These are phyloP conservation scores for Acleris cristana DNA, from an alignment of 2,888 invertebrate genomes.

Conservation along the genomic window DNA sequence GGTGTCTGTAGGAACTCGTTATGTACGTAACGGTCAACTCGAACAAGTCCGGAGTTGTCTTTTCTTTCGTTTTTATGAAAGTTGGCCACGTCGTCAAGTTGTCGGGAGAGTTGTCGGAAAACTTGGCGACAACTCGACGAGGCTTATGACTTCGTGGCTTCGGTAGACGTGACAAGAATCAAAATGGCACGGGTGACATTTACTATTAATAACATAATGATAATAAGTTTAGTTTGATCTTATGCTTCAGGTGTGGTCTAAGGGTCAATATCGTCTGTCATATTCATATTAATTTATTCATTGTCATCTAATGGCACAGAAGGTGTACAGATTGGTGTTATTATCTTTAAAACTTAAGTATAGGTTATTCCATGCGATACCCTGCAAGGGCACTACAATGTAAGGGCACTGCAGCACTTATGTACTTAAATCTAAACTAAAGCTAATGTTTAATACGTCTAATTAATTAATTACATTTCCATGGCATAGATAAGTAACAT, in stretches of 20 bases:
- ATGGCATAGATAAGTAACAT: too few species aligned
- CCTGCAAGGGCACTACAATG: too few species aligned
- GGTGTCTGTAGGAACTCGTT: slow-evolving; percentile 15
- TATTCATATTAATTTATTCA: background rate
- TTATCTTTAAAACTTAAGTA: too few species aligned
- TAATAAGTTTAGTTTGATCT: slow-evolving; percentile 21
- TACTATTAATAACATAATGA: slow-evolving; percentile 20
- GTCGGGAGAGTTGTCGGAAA: slow-evolving; percentile 38
- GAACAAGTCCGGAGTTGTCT: slow-evolving; percentile 31
- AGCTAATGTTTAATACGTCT: too few species aligned
- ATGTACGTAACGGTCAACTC: slow-evolving; percentile 30
- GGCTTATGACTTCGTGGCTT: slow-evolving; percentile 53
- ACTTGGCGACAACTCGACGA: slow-evolving; percentile 42
- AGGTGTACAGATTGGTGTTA: too few species aligned
- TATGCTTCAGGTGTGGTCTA: background rate
- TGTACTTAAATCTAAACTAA: too few species aligned
- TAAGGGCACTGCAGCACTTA: too few species aligned
- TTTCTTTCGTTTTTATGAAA: slow-evolving; percentile 37
- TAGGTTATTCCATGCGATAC: too few species aligned
- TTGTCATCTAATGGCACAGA: too few species aligned
- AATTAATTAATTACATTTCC: too few species aligned
- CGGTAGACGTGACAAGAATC: slow-evolving; percentile 44
- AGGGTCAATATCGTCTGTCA: background rate
- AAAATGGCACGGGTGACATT: slow-evolving; percentile 26
- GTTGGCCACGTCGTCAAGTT: slow-evolving; percentile 38